Evolutionary conservation across 2,888 invertebrate genomes (phyloP), one percentile per base, ranked within the genome.

Genomic region (Lutraria lutraria): DNA sequence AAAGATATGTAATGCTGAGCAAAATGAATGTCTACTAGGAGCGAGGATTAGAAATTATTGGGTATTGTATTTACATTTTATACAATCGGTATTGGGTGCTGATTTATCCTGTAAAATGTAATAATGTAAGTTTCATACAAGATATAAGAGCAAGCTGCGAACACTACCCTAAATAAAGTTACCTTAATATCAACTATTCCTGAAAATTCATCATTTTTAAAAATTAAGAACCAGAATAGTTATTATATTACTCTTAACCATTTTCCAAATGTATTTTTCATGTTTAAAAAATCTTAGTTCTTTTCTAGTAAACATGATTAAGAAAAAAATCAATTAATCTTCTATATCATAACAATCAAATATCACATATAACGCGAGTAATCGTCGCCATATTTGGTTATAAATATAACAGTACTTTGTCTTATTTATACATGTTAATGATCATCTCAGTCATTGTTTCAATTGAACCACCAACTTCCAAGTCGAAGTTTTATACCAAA

Each of bases 101-200:
- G 16, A 4, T 31, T 34, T 31, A 31, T 25, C 56, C 21, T 56
- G 19, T 12, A 56, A 19, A 6, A 15, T 6, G 31, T 76, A 16
- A 29, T 31, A 34, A 13, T 15, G 19, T 76, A 76, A 13, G 19
- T 76, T 29, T 34, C 31, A 76, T 76, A 34, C 6, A 76, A 31
- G 34, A 6, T 76, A 31, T 76, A 76, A 31, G 29, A 31, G 25
- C 31, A 76, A 31, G 34, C 29, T 15, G 19, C 34, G 34, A 1
- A 25, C 12, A 25, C 76, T 76, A 76, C 21, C 76, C 76, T 76
- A 31, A 0, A 19, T 34, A 34, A 34, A 31, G 4, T 76, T 76
- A 76, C 76, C 76, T 76, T 31, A 31, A 31, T 76, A 15, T 76
- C 76, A 76, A 76, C 63, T 76, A 76, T 3, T 76, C 76, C 76